phyloP scores from a whole-genome alignment of 2,797 vertebrate genomes.

The Melanogrammus aeglefinus region DNA sequence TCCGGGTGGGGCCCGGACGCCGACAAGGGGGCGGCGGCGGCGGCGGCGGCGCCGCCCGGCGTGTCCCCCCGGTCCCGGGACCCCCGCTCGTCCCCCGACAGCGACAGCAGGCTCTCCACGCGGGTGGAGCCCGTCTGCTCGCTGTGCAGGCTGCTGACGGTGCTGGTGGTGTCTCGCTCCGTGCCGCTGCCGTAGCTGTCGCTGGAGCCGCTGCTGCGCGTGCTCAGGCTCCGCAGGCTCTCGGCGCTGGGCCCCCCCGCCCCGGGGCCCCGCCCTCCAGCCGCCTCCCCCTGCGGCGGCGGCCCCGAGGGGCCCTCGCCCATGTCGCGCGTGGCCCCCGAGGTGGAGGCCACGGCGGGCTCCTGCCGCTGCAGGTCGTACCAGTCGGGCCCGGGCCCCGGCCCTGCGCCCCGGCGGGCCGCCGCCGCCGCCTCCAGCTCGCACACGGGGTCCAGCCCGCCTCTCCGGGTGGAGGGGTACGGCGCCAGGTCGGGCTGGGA shows the following conservation, averaged over 20 bases:
- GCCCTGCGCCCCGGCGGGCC: slow-evolving; percentile 50
- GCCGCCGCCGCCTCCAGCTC: slow-evolving; percentile 87
- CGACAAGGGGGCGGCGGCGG: slow-evolving; percentile 43
- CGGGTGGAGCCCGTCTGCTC: slow-evolving; percentile 96
- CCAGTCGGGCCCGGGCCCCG: slow-evolving; percentile 57
- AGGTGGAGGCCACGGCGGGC: slow-evolving; percentile 72
- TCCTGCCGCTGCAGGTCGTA: slow-evolving; percentile 67
- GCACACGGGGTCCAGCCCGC: slow-evolving; percentile 90
- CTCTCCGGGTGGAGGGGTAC: slow-evolving; percentile 86
- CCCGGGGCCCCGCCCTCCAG: slow-evolving; percentile 60
- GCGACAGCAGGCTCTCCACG: slow-evolving; percentile 89
- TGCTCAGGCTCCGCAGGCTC: slow-evolving; percentile 92
- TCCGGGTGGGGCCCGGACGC: background rate
- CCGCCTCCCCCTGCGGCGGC: slow-evolving; percentile 64
- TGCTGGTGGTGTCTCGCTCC: slow-evolving; percentile 95
- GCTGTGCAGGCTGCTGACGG: slow-evolving; percentile 93
- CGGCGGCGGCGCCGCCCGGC: slow-evolving; percentile 25
- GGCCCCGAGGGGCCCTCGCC: slow-evolving; percentile 70
- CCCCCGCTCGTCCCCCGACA: slow-evolving; percentile 81
- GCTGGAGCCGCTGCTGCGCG: slow-evolving; percentile 92
- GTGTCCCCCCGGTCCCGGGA: slow-evolving; percentile 65
- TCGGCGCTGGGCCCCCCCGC: slow-evolving; percentile 88
- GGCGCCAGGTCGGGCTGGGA: slow-evolving; percentile 88
- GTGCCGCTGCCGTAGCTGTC: slow-evolving; percentile 98
- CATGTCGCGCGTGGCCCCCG: slow-evolving; percentile 64